A percentile compares a stretch with the other conserved stretches of the same genome.
Evolutionary conservation across 2,113 vertebrate genomes (phyloP).

Genomic region (Oryzias woworae): DNA sequence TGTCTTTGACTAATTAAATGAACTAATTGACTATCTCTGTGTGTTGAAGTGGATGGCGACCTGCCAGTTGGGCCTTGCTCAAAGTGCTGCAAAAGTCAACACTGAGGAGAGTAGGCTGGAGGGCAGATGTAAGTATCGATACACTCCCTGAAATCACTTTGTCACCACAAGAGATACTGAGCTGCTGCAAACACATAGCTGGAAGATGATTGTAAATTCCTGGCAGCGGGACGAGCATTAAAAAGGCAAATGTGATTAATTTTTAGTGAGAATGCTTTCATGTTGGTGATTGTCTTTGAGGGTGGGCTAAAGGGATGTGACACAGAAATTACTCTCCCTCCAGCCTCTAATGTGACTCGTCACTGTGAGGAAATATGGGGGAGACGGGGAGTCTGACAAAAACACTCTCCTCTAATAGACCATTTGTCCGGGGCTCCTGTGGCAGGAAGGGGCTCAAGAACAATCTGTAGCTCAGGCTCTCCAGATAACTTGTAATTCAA

Average conservation of each 20-base stretch:
- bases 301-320: conserved; percentile 78
- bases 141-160: conserved; percentile 70
- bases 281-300: conserved; percentile 71
- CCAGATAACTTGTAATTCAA: conserved; percentile 42
- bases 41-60: conserved; percentile 41
- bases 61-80: conserved; percentile 58
- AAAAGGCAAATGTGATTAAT: conserved; percentile 80
- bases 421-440: conserved; percentile 62
- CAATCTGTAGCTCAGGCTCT: conserved; percentile 44
- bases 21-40: conserved; percentile 16
- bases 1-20: background rate
- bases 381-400: conserved; percentile 70
- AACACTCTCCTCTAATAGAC: conserved; percentile 73
- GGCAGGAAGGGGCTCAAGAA: conserved; percentile 34
- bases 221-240: conserved; percentile 69
- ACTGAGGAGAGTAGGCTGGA: conserved; percentile 48
- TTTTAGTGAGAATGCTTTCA: conserved; percentile 67
- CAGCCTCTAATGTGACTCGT: conserved; percentile 75
- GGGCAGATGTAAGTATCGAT: conserved; percentile 73
- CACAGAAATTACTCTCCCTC: conserved; percentile 79
- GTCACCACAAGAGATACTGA: conserved; percentile 37
- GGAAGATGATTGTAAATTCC: conserved; percentile 66
- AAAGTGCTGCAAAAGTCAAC: conserved; percentile 53
- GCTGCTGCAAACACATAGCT: conserved; percentile 42
- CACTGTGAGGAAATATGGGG: conserved; percentile 72